Evolutionary conservation across 2,888 invertebrate species (phyloP), one percentile per base, ranked within the genome.

Genomic region (Drosophila eohydei): DNA sequence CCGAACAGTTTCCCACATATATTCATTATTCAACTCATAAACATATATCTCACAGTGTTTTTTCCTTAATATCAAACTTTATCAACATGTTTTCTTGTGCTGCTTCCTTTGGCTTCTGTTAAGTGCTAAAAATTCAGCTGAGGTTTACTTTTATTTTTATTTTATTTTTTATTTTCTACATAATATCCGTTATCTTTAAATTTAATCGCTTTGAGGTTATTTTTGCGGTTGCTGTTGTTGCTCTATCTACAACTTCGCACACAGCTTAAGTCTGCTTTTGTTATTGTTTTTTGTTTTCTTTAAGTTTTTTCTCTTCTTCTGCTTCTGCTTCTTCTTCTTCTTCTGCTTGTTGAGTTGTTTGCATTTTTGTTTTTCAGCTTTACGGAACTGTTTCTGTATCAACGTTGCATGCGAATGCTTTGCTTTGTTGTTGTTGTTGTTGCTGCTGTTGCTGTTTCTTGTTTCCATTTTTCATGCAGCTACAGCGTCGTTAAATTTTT

Each of bases 391-490:
- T 83, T 86, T 86, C 83, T 74, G 78, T 84, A 81, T 79, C 70
- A 71, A 61, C 82, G 83, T 80, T 86, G 87, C 82, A 86, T 83
- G 81, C 68, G 81, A 86, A 80, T 83, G 71, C 72, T 59, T 75
- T 75, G 34, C 44, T 6, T 34, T 54, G 56, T 71, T 59, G 28
- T 46, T 66, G 56, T 52, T 66, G 41, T 38, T 59, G 26, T n/a
- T 68, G 50, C 58, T 83, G 65, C 28, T 57, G 78, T 64, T 44
- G 67, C 48, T 69, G 80, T 77, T 82, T 80, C 86, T 88, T 86
- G 83, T 82, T 83, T 78, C 73, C 86, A 85, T 88, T 83, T 88
- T 88, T 83, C 88, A 88, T 85, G 88, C 86, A 80, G 73, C 86
- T 80, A 78, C 68, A 71, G 41, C 74, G 83, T 74, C 69, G 82